These are phyloP conservation scores for Ferdinandea cuprea DNA, from an alignment of 2,888 invertebrate genomes.

Conservation along the genomic window DNA sequence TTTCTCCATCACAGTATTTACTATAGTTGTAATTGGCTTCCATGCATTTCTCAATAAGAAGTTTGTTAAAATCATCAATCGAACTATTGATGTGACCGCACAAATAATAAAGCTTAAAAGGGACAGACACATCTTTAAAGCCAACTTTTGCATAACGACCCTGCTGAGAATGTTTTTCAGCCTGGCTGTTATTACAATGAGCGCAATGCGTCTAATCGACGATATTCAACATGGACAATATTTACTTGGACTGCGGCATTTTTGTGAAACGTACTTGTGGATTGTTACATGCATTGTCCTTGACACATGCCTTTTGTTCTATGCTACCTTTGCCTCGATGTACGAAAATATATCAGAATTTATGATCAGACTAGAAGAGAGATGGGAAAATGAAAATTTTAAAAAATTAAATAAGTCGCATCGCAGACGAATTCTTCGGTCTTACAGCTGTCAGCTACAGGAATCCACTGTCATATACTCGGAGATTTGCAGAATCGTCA, in stretches of 20 bases:
- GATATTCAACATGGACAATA: not conserved
- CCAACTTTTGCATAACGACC: slow-evolving; percentile 6
- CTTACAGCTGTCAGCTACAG: not conserved
- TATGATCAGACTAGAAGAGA: not conserved
- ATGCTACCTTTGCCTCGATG: not conserved
- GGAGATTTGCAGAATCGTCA: not conserved
- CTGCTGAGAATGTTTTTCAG: not conserved
- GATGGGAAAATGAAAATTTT: not conserved
- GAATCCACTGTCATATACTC: not conserved
- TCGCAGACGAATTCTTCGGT: not conserved
- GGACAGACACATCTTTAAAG: not conserved
- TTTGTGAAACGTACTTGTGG: slow-evolving; percentile 22
- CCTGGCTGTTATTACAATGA: not conserved
- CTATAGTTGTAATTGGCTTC: not conserved
- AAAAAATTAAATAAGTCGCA: not conserved
- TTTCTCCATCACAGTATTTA: not conserved
- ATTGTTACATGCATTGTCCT: slow-evolving; percentile 14
- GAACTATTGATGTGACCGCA: slow-evolving; percentile 3
- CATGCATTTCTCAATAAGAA: not conserved
- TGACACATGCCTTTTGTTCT: slow-evolving; percentile 12
- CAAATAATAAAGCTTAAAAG: slow-evolving; percentile 15
- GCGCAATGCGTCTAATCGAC: not conserved
- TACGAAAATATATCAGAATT: slow-evolving; percentile 16
- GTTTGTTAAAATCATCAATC: not conserved
- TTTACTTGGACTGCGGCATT: not conserved